phyloP scores from a whole-genome alignment of 2,113 vertebrate genomes.

The Meles meles region DNA sequence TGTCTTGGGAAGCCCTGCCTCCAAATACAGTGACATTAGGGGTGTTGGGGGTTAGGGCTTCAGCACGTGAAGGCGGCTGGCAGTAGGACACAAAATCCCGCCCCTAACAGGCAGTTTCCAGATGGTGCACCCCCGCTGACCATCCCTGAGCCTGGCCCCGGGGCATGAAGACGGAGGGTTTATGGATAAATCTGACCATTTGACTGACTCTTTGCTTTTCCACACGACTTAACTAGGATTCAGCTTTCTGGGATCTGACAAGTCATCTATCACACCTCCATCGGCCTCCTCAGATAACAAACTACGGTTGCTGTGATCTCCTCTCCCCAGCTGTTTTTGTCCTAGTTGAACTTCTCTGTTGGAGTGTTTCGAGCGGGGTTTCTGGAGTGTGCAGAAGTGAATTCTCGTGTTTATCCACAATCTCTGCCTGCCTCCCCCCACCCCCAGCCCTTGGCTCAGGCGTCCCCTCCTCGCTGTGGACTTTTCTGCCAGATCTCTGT shows the following conservation, averaged over 20 bases:
- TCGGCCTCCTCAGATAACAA: not conserved
- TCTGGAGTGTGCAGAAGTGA: not conserved
- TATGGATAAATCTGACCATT: rapidly evolving
- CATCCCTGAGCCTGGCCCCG: no score
- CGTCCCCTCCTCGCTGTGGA: rapidly evolving
- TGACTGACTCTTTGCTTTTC: not conserved
- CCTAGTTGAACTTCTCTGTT: not conserved
- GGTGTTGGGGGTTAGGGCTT: not conserved
- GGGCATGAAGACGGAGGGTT: rapidly evolving
- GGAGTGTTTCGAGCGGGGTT: not conserved
- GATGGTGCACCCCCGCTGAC: not conserved
- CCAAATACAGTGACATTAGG: not conserved
- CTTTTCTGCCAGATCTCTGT: not conserved
- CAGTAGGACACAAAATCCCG: not conserved
- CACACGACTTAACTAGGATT: not conserved
- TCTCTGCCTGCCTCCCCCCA: not conserved
- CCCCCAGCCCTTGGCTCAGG: not conserved
- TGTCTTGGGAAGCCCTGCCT: not conserved
- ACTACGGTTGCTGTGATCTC: no score
- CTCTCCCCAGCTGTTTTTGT: not conserved
- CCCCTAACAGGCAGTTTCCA: not conserved
- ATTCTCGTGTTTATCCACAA: not conserved
- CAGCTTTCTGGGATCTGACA: not conserved
- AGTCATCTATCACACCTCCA: not conserved
- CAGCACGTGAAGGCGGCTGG: no score